phyloP scores from a whole-genome alignment of 2,113 vertebrate species.

The Corydoras sp. region DNA sequence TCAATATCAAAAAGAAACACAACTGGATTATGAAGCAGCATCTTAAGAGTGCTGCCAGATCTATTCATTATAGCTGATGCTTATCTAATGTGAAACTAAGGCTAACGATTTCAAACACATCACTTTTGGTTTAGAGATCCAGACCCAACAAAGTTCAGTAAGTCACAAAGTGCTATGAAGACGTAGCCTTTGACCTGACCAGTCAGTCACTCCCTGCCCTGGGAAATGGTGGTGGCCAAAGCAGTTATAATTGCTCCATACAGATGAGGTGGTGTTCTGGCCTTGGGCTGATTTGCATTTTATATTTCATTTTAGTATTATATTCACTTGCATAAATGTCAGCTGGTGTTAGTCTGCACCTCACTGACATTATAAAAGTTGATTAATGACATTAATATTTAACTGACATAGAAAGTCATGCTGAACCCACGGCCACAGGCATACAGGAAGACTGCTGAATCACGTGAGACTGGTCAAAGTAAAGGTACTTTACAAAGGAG shows the following conservation, averaged over 20 bases:
- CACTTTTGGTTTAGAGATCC: too few relatives aligned
- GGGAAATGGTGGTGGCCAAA: slow-evolving; percentile 10
- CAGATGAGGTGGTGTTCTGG: slow-evolving; percentile 47
- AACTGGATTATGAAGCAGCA: too few relatives aligned
- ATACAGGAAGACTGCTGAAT: slow-evolving; percentile 1
- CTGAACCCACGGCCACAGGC: slow-evolving; percentile 19
- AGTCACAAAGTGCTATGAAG: not conserved
- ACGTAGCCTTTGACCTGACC: slow-evolving; percentile 41
- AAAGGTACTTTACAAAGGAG: too few relatives aligned
- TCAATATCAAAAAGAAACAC: slow-evolving; percentile 24
- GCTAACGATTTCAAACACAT: too few relatives aligned
- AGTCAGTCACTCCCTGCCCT: slow-evolving; percentile 25
- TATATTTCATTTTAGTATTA: slow-evolving; percentile 63
- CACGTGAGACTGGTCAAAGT: not conserved
- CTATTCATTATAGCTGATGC: too few relatives aligned
- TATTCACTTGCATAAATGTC: slow-evolving; percentile 75
- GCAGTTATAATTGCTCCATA: slow-evolving; percentile 45
- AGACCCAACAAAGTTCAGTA: too few relatives aligned
- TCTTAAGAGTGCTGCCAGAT: too few relatives aligned
- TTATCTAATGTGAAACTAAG: too few relatives aligned
- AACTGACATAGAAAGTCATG: slow-evolving; percentile 53
- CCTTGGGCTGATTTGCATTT: slow-evolving; percentile 60
- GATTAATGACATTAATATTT: slow-evolving; percentile 69
- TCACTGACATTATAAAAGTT: slow-evolving; percentile 73
- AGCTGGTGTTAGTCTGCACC: slow-evolving; percentile 58